phyloP scores from a whole-genome alignment of 2,888 invertebrate genomes.

The Stratiomys singularior region DNA sequence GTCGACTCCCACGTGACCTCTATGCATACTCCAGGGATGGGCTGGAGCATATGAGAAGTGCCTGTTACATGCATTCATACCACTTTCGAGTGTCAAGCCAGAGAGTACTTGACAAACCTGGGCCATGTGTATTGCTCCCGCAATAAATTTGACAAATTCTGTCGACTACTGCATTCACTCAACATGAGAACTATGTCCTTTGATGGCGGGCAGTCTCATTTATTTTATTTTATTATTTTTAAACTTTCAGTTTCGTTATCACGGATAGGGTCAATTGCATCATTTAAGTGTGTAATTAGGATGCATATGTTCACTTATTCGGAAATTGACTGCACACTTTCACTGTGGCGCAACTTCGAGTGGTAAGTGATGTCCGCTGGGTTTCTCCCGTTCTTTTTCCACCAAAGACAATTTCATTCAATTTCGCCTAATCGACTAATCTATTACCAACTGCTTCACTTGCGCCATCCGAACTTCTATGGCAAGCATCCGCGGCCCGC shows the following conservation, averaged over 20 bases:
- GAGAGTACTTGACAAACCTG: conserved; percentile 1
- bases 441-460: neutral
- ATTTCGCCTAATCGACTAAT: conserved; percentile 27
- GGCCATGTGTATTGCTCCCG: conserved; percentile 10
- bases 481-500: neutral
- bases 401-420: conserved; percentile 30
- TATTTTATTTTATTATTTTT: neutral
- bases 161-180: too few species aligned
- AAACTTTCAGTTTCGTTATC: neutral
- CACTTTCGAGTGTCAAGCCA: neutral
- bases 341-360: neutral
- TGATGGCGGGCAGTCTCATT: neutral
- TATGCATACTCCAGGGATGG: neutral
- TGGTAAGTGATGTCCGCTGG: neutral
- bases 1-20: neutral
- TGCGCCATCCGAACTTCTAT: neutral
- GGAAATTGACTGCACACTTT: neutral
- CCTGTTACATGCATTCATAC: neutral
- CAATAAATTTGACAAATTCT: conserved; percentile 5
- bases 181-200: neutral
- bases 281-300: neutral
- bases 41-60: neutral
- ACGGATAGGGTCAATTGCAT: conserved; percentile 9
- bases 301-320: neutral
- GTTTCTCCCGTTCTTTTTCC: conserved; percentile 12